Evolutionary conservation across 2,888 invertebrate species (phyloP), one percentile per base, ranked within the genome.

Genomic region (Leptinotarsa juncta): DNA sequence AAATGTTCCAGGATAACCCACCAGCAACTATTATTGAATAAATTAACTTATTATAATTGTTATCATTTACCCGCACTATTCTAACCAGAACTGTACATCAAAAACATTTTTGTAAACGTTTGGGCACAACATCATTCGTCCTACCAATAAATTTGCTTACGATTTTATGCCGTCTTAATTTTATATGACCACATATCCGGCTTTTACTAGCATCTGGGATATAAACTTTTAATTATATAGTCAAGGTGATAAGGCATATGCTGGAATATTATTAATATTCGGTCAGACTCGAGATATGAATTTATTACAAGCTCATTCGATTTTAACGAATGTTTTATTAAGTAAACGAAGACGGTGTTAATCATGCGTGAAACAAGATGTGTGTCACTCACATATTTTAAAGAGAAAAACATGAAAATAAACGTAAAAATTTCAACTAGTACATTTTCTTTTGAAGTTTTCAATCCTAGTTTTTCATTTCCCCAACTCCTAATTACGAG

Each of bases 221-320:
- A 81, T 81, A 81, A 81, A 81, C 78, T 68, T 57, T 79, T 72
- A 82, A 78, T 75, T 79, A 80, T 81, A 75, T 76, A 76, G 78
- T 73, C 78, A 80, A 81, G 80, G 81, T 81, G 81, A 81, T 78
- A 79, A 79, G 79, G 79, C 78, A 81, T 78, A 78, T 79, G 78
- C 73, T 75, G 72, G 66, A 70, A 75, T 65, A 74, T 70, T 74
- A 74, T 71, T 71, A 74, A 74, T 71, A 68, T 67, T 53, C 51
- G 57, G 70, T 3, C 32, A 55, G 55, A 55, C 55, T 48, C 14
- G n/a, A 68, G 48, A 69, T 60, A 68, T 68, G 68, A 68, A 69
- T 69, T 42, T 23, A 69, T 69, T 32, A 69, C 48, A 14, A 67
- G 32, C 7, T 50, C 12, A n/a, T 50, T 42, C n/a, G n/a, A 15